Base-by-base conservation (phyloP, 2,888 invertebrate species). In the Drosophila parthenogenetica region DNA sequence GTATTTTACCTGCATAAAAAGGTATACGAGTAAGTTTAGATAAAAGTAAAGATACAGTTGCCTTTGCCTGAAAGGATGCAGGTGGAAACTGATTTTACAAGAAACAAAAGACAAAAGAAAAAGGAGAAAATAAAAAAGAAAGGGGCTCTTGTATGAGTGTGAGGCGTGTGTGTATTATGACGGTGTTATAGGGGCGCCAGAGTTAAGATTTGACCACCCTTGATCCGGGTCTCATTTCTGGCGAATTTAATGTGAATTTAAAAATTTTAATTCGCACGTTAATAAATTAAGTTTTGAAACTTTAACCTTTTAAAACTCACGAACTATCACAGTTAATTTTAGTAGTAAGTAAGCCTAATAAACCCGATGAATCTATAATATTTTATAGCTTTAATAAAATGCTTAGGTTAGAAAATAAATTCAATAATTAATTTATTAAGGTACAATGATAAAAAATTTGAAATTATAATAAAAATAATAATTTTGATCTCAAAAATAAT, bases 11-110 rank as follows among this genome's bases (percentile, higher is more conserved):
- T 86, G 88, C 76, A 61, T 64, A 50, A 64, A 50, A 64, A 65
- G 54, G 54, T 51, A 66, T 66, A 29, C 29, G 29, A 29, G 8
- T 29, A 29, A 29, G 29, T 29, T 29, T 29, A 54, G 65, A 70
- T 53, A 69, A 48, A 32, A 40, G 19, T 19, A 54, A 7, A 67
- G 74, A 75, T 77, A 85, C 84, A 67, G 77, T 83, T 86, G 78
- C 78, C 57, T 68, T 67, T 68, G 55, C 67, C 45, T 25, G 71
- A 89, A 90, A 89, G 90, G 90, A 90, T 91, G 90, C 90, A 90
- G 90, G 90, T 90, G 90, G 75, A 88, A 90, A 90, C 90, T 80
- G 90, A 90, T 90, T 90, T 90, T 70, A 10, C 11, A 29, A 57
- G 73, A 68, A 68, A 65, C 45, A 62, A 63, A 37, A 19, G 40